phyloP scores from a whole-genome alignment of 2,888 invertebrate species.

The Caenorhabditis sp. region DNA sequence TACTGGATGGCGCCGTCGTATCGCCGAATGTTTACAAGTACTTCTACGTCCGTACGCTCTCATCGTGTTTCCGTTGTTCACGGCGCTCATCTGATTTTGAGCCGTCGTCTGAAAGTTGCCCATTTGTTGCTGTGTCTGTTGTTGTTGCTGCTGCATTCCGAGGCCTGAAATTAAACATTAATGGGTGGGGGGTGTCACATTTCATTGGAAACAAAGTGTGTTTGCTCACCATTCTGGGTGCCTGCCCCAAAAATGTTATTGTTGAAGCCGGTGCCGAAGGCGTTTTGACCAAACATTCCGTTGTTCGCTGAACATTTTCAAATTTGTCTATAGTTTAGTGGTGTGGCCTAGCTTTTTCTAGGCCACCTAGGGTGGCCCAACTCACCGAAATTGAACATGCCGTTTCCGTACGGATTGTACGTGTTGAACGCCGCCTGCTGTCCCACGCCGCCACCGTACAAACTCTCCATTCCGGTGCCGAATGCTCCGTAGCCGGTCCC shows the following conservation, averaged over 20 bases:
- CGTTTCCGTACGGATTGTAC: conserved; percentile 50
- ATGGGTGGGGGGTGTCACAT: not conserved
- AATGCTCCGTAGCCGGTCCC: conserved; percentile 22
- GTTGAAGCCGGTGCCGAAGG: conserved; percentile 34
- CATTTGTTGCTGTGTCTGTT: not conserved
- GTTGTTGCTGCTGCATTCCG: conserved; percentile 13
- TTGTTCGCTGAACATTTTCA: conserved; percentile 13
- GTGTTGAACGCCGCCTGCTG: conserved; percentile 21
- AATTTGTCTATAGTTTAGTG: too few species aligned
- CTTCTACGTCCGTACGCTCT: conserved; percentile 49
- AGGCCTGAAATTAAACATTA: conserved; percentile 2
- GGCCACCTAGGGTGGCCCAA: not conserved
- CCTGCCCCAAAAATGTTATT: conserved; percentile 29
- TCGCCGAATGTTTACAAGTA: not conserved
- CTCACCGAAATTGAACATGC: conserved; percentile 45
- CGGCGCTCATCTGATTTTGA: conserved; percentile 15
- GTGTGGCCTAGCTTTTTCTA: not conserved
- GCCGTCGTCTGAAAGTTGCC: conserved; percentile 7
- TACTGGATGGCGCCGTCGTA: not conserved
- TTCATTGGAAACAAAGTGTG: not conserved
- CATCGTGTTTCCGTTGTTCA: conserved; percentile 55
- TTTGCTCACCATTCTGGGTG: conserved; percentile 3
- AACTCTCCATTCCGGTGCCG: conserved; percentile 26
- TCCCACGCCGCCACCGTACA: conserved; percentile 3
- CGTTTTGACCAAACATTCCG: conserved; percentile 38